Evolutionary conservation across 2,888 invertebrate genomes (phyloP).

Genomic region (Chaetogeoica ovagalla): DNA sequence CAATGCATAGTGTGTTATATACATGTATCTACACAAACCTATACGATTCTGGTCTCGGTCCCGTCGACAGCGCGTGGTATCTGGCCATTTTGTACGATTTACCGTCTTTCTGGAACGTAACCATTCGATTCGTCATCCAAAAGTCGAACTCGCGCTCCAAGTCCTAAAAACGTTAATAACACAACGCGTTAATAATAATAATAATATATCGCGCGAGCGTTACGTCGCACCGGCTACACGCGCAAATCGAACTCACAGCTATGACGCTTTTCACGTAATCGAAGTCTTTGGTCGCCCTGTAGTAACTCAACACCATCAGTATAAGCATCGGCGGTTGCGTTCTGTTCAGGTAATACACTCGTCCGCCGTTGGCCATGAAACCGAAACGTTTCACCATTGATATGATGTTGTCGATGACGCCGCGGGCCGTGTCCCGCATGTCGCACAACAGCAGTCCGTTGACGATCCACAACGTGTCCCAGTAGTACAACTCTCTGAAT

Average conservation of each 20-base stretch:
- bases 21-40: constrained; percentile 55
- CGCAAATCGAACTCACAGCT: constrained; percentile 56
- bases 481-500: constrained; percentile 78
- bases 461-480: constrained; percentile 88
- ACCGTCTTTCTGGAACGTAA: constrained; percentile 61
- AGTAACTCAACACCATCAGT: constrained; percentile 73
- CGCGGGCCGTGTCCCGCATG: constrained; percentile 66
- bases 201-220: too few relatives aligned
- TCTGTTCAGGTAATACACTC: constrained; percentile 75
- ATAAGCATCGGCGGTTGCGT: constrained; percentile 73
- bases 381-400: constrained; percentile 70
- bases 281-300: constrained; percentile 67
- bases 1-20: too few relatives aligned
- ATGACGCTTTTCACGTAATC: constrained; percentile 68
- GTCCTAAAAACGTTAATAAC: constrained; percentile 53
- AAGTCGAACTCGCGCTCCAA: constrained; percentile 70
- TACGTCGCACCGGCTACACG: not conserved
- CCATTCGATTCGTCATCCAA: constrained; percentile 67
- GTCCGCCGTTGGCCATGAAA: constrained; percentile 78
- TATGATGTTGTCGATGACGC: constrained; percentile 75
- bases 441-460: constrained; percentile 69
- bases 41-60: constrained; percentile 75
- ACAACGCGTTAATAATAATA: too few relatives aligned
- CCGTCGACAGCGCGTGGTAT: constrained; percentile 66
- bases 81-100: constrained; percentile 65